Base-by-base conservation (phyloP, 2,888 invertebrate species). In the Gymnosoma rotundatum region DNA sequence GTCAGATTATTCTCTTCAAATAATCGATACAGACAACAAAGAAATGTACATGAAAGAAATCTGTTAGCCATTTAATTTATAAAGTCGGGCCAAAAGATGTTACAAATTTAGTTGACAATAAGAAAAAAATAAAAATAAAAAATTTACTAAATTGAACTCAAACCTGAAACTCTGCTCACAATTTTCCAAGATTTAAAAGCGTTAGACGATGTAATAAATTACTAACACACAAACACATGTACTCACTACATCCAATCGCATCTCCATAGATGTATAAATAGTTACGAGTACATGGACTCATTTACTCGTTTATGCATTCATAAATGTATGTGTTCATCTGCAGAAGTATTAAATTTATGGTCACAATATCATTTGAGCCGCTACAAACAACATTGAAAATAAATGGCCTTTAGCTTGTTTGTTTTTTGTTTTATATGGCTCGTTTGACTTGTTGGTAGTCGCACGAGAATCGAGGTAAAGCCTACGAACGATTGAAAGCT, bases 121-220 rank as follows among this genome's bases (percentile, higher is more conserved):
- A n/a, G n/a, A n/a, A n/a, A n/a, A n/a, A 60, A 64, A 36, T 54
- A 54, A 9, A 58, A 36, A 18, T 64, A 63, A 66, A 42, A 82
- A 74, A 58, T 76, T 66, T 58, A 58, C 63, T 66, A 38, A 75
- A 56, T 69, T 78, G 73, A 74, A 69, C 79, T 80, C 32, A 83
- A 83, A 83, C 83, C 80, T 73, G 83, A 83, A 83, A 83, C 78
- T 76, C 80, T 45, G 80, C 80, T 83, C 83, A 73, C 73, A 83
- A 73, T 74, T 63, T 69, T 76, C 45, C n/a, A 63, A 83, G 67
- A 73, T 78, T 76, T 78, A 67, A 80, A 80, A 80, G 76, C 76
- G 76, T 83, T 80, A 83, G 83, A 83, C 63, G 63, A 63, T 83
- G 72, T 73, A 80, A 83, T 83, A 76, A 80, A 80, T 75, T 58